Base-by-base conservation (phyloP, 2,797 vertebrate genomes). In the Pygocentrus nattereri region DNA sequence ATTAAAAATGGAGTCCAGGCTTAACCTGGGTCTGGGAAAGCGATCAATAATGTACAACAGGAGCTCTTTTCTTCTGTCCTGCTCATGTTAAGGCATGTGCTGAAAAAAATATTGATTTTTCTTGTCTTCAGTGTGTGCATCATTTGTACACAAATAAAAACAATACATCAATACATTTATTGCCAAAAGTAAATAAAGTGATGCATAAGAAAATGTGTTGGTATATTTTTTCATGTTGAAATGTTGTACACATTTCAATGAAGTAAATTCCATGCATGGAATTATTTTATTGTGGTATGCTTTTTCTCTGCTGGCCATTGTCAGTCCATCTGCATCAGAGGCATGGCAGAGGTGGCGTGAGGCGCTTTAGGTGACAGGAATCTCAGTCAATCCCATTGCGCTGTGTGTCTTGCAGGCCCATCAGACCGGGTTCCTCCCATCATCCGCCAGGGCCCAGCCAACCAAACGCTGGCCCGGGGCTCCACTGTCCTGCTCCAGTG, bases 371-470 rank as follows among this genome's bases (percentile, higher is more conserved):
- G 52, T 56, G 23, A 76, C 70, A 65, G 74, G 18, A 72, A 50
- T 49, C 38, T 69, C 16, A 27, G 65, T 59, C 47, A 31, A 27
- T 12, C 52, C 31, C 21, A 25, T 38, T 76, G 54, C 11, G 49
- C 68, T 31, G 13, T 86, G 72, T 82, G 83, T 86, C 81, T 58
- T 72, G 11, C 74, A 97, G 96, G 90, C 4, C 91, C 91, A 3
- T 91, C 93, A 2, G 92, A 92, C 34, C 93, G 87, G 2, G 88
- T 90, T 12, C 95, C 94, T 0, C 96, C 93, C 0, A 93, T 97
- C 87, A 96, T 96, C 87, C 96, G 93, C 74, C 93, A 95, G 86
- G 97, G 96, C 23, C 96, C 97, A 0, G 82, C 94, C 82, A 98
- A 98, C 90, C 96, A 94, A 86, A 98, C 96, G 0, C 90, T 96